These are phyloP conservation scores for Agriopis marginaria DNA, from an alignment of 2,888 invertebrate genomes.

Conservation along the genomic window DNA sequence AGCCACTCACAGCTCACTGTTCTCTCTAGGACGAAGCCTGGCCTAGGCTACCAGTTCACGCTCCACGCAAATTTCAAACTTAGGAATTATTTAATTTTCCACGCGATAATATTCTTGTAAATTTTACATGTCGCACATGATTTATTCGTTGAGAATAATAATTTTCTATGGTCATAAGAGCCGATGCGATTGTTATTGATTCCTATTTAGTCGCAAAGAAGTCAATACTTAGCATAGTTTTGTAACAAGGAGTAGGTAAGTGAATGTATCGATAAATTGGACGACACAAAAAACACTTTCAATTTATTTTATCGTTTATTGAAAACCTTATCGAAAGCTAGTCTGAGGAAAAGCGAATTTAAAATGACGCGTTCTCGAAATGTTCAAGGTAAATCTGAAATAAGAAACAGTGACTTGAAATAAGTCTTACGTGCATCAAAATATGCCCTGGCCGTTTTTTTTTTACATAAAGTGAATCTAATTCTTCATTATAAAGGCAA, in stretches of 20 bases:
- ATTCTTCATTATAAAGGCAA: too few species aligned
- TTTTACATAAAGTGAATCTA: too few species aligned
- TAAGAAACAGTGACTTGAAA: background rate
- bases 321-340: conserved; percentile 20
- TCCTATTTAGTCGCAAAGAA: background rate
- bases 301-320: conserved; percentile 42
- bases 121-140: conserved; percentile 56
- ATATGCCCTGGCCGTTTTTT: too few species aligned
- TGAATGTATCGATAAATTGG: conserved; percentile 9
- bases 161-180: conserved; percentile 18
- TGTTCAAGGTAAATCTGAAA: background rate
- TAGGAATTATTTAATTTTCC: conserved; percentile 65
- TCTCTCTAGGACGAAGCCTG: conserved; percentile 45
- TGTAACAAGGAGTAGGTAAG: conserved; percentile 1
- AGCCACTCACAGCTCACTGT: conserved; percentile 58
- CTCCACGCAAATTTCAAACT: conserved; percentile 60
- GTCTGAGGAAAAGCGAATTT: background rate
- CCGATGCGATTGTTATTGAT: conserved; percentile 11
- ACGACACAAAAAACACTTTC: conserved; percentile 28
- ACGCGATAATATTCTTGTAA: conserved; percentile 75
- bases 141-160: conserved; percentile 37
- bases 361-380: conserved; percentile 2
- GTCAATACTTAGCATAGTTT: conserved; percentile 2
- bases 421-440: background rate
- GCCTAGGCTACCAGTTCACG: conserved; percentile 54